Evolutionary conservation across 2,888 invertebrate species (phyloP), one percentile per base, ranked within the genome.

Genomic region (Epirrita christyi): DNA sequence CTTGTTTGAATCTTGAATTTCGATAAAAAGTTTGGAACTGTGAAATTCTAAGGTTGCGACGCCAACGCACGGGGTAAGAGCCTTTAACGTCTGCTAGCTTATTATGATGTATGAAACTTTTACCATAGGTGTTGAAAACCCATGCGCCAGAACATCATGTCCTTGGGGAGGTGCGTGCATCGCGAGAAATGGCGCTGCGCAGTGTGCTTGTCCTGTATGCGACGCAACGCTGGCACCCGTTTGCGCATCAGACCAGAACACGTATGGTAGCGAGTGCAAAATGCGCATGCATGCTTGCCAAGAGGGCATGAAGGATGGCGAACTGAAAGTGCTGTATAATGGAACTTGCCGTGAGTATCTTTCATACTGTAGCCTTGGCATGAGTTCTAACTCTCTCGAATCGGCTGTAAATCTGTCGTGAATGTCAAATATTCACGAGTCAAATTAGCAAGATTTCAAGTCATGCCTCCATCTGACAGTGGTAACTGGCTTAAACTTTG

Each of bases 231-330:
- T 96, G 50, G 95, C 96, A 41, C 94, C 97, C 29, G 88, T 96
- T 34, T 96, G 96, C 73, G 96, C 95, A 11, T 95, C 95, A 55
- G 96, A 96, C 76, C 95, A 95, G 65, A 95, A 95, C 84, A 96
- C 96, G 0, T 96, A 96, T 75, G 93, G 96, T 55, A 97, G 96
- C 78, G 96, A 96, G 75, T 98, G 98, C 81, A 95, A 95, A 72
- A 93, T 97, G 85, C 93, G 95, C 42, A 95, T 96, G 86, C 95
- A 96, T 73, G 96, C 97, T 0, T 98, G 98, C 82, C 94, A 95
- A 64, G 92, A 94, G 13, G 90, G 95, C 59, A 93, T 95, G 70
- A 91, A 94, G 36, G 92, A 96, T 64, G 94, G 94, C 66, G 93
- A 94, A 60, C 93, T 94, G 50, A 91, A 86, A 55, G 93, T 94